Base-by-base conservation (phyloP, 2,113 vertebrate species). In the Pomatorhinus ruficollis region DNA sequence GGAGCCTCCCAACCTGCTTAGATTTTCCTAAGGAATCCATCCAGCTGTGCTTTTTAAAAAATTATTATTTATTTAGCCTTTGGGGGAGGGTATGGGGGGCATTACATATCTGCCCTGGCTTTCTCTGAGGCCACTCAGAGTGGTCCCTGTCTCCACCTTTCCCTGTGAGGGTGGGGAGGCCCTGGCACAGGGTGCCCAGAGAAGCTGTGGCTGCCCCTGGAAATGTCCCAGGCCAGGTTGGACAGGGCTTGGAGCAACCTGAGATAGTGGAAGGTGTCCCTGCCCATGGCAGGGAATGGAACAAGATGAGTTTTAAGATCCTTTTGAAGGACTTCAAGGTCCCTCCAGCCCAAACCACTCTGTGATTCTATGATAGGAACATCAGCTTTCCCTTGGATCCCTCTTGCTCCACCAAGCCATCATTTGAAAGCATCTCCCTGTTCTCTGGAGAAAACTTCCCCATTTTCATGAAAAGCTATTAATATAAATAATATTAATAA, bases 161-260 rank as follows among this genome's bases (percentile, higher is more conserved):
- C 56, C 65, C 65, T 45, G 6, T 0, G 37, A 53, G 54, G 22
- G 33, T 27, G 14, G 7, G 0, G 0, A 12, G 22, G 37, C 53
- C 44, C 53, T 68, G 63, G 37, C 72, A 15, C 72, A 53, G 37
- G 49, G 0, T 75, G 42, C 19, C 31, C 52, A 75, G 25, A 66
- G 52, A 0, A 76, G 44, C 74, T 87, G 54, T 5, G 64, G 28
- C 23, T 78, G 74, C 8, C n/a, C 23, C 54, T 45, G 39, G 28
- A 0, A 45, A 12, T 54, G 47, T 1, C n/a, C 39, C 10, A 61
- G 28, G 39, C 47, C 33, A 24, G 54, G 19, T 0, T 78, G n/a
- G 64, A 63, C 0, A 0, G 19, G 23, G 12, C 15, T 69, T 12
- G 28, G 83, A 60, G 28, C 28, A 28, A 0, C 39, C 63, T 61